Evolutionary conservation across 2,888 invertebrate species (phyloP).

Genomic region (Dolomedes plantarius): DNA sequence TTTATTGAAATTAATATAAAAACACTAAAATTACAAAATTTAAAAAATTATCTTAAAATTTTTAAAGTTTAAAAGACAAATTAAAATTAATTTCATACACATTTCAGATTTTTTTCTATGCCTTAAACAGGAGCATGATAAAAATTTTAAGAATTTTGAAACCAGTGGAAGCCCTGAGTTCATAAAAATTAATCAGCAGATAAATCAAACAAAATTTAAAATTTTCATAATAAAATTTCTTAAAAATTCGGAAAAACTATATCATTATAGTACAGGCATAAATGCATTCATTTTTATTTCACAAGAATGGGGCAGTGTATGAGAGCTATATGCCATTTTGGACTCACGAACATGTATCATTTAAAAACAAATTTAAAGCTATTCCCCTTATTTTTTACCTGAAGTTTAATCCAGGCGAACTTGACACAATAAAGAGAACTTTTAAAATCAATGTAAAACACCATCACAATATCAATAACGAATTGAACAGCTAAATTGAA

Average conservation of each 20-base stretch:
- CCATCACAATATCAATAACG: conserved; percentile 8
- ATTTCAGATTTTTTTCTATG: too few species aligned
- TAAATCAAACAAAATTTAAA: too few species aligned
- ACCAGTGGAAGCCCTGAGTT: neutral
- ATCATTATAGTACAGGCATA: conserved; percentile 14
- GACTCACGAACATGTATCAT: conserved; percentile 35
- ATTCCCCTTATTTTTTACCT: conserved; percentile 57
- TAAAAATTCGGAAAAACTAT: too few species aligned
- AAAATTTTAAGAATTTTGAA: neutral
- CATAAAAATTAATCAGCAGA: too few species aligned
- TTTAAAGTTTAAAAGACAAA: neutral
- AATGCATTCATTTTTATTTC: conserved; percentile 48
- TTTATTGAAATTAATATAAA: neutral
- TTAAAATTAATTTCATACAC: conserved; percentile 1
- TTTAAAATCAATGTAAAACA: conserved; percentile 1
- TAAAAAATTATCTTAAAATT: neutral
- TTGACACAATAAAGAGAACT: neutral
- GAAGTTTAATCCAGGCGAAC: conserved; percentile 1
- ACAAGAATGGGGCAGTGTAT: conserved; percentile 53
- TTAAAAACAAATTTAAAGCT: conserved; percentile 54
- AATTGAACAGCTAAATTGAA: conserved; percentile 50
- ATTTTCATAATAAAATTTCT: too few species aligned
- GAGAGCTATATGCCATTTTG: conserved; percentile 52
- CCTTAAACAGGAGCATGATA: too few species aligned
- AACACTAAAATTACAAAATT: neutral